Percentiles rank a stretch among this genome's conserved stretches.
These are phyloP conservation scores for Amphipyra berbera DNA, from an alignment of 2,888 invertebrate species.

Conservation along the genomic window DNA sequence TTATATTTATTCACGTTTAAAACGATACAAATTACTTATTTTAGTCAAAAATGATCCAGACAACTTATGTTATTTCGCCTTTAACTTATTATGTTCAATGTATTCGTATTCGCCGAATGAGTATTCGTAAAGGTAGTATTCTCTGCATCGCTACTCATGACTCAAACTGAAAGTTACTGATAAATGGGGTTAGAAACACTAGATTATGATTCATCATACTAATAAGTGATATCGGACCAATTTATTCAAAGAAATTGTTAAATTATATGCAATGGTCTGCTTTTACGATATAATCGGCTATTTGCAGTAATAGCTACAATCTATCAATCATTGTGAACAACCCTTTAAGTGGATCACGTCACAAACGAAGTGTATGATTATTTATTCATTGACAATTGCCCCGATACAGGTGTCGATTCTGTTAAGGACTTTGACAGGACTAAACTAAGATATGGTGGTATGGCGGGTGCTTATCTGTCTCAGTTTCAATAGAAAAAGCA, in stretches of 20 bases:
- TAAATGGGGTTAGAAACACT: slow-evolving; percentile 7
- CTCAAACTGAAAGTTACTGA: slow-evolving; percentile 23
- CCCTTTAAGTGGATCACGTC: neutral
- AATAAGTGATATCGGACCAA: neutral
- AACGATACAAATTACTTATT: no score
- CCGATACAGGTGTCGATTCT: no score
- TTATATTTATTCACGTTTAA: no score
- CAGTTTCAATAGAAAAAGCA: no score
- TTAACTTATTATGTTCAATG: no score
- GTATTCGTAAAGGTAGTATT: no score
- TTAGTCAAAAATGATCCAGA: no score
- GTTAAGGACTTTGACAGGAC: no score
- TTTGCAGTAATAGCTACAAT: neutral
- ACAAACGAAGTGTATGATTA: neutral
- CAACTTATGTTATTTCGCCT: no score
- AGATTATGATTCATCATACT: slow-evolving; percentile 14
- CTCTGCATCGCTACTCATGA: slow-evolving; percentile 2
- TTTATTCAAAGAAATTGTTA: neutral
- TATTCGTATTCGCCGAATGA: no score
- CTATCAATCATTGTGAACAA: slow-evolving; percentile 2
- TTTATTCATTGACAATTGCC: neutral
- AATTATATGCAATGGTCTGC: neutral
- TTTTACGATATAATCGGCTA: neutral
- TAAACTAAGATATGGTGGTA: no score
- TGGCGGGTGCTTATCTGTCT: no score